Evolutionary conservation across 1,140 invertebrate species (phyloP), one percentile per base, ranked within the genome.

Genomic region (Ganaspis sp.): DNA sequence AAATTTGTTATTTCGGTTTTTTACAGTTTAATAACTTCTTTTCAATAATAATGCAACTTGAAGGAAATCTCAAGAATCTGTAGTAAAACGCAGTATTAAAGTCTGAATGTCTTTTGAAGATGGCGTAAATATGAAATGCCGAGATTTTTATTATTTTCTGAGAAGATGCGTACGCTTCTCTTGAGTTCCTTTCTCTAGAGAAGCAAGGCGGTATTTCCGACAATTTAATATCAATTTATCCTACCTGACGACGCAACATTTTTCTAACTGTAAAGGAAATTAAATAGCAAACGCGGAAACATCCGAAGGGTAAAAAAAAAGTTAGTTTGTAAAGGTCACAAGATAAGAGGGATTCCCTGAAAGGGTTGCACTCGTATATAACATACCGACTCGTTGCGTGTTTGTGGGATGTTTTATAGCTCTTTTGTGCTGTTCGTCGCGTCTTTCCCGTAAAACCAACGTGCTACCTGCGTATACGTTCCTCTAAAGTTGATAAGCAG

Each of bases 381-480:
- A 64, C 58, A 34, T 49, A 49, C 45, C 45, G 45, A 64, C 58
- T 64, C 58, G 58, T 70, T 72, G 73, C 53, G 77, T 76, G 75
- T 70, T 74, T 72, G 75, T 71, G 42, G 79, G 83, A 82, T 82
- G 81, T 83, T 83, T 85, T 83, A 84, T 83, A 37, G 76, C 75
- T 82, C 78, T 80, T 85, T 83, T 85, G 82, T 81, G 71, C 76
- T 73, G 72, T 69, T 76, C 75, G 73, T 74, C 73, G 76, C 76
- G 74, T 79, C 77, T 75, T n/a, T 72, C 70, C 70, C 74, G 64
- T 71, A 49, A 49, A 49, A 49, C 40, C 11, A 45, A 49, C 45
- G n/a, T 64, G 23, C 72, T 37, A 19, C 77, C 74, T 75, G 49
- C 81, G 70, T 75, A 75, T 76, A 73, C 79, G 12, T 45, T 45